Conservation (phyloP, 1,140 invertebrate species). For the Drosophila simulans region DNA sequence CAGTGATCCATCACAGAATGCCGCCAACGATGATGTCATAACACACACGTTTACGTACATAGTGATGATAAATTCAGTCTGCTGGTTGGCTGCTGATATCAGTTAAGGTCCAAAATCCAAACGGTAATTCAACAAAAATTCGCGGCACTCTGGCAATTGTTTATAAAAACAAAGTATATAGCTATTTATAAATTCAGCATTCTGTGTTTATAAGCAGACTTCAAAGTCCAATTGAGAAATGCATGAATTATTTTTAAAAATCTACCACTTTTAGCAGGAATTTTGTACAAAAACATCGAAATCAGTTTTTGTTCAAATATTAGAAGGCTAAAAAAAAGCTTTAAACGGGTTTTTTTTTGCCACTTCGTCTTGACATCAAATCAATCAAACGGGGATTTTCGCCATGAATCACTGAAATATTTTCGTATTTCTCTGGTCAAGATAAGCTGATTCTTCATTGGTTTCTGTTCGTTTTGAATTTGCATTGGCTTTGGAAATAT, state of each 20-base stretch:
- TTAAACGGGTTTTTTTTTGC: constrained; percentile 17
- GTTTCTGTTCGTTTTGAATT: constrained; percentile 8
- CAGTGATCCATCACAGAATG: constrained; percentile 52
- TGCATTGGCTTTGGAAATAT: constrained; percentile 1
- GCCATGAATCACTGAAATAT: constrained; percentile 30
- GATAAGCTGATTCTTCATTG: constrained; percentile 1
- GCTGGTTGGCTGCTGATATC: constrained; percentile 29
- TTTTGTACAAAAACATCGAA: background rate
- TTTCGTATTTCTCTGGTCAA: constrained; percentile 5
- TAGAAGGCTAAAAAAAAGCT: background rate
- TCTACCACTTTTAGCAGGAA: background rate
- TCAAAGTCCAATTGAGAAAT: constrained; percentile 24
- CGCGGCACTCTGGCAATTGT: constrained; percentile 5
- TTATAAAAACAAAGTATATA: constrained; percentile 13
- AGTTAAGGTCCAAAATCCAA: constrained; percentile 65
- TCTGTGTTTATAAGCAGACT: constrained; percentile 7
- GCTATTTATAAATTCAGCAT: background rate
- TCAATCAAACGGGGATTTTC: constrained; percentile 36
- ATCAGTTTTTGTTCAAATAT: background rate
- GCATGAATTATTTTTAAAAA: background rate
- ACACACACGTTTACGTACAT: constrained; percentile 35
- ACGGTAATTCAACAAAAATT: constrained; percentile 32
- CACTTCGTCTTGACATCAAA: constrained; percentile 9
- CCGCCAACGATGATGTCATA: constrained; percentile 59
- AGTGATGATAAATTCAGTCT: constrained; percentile 18